These are phyloP conservation scores for Chymomyza caudatula DNA, from an alignment of 2,888 invertebrate genomes.

Conservation along the genomic window DNA sequence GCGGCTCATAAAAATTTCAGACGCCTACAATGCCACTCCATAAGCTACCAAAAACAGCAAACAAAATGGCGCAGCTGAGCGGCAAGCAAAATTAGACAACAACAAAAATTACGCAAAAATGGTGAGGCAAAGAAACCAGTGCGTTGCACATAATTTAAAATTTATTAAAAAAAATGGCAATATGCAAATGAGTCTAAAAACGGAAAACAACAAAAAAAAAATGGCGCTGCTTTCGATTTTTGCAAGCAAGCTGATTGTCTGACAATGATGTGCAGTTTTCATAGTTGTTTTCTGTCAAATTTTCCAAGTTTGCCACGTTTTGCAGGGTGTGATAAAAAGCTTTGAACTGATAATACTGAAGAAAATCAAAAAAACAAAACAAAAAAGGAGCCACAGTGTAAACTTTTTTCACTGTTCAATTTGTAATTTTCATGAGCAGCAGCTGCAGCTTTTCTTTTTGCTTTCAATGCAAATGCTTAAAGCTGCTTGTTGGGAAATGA, in stretches of 20 bases:
- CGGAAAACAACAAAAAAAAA: constrained; percentile 9
- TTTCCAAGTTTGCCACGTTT: constrained; percentile 1
- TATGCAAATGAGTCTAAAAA: background rate
- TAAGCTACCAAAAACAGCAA: background rate
- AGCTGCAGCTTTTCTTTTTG: constrained; percentile 41
- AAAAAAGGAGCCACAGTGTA: background rate
- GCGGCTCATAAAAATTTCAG: constrained; percentile 58
- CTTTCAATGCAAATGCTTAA: constrained; percentile 33
- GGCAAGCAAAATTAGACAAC: constrained; percentile 10
- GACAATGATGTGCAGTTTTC: constrained; percentile 11
- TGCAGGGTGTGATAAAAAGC: background rate
- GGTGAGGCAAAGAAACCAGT: background rate
- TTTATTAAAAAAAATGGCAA: constrained; percentile 45
- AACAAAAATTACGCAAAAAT: constrained; percentile 4
- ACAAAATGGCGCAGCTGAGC: constrained; percentile 16
- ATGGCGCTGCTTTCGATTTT: constrained; percentile 4
- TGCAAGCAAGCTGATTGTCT: constrained; percentile 6
- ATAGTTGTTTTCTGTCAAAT: background rate
- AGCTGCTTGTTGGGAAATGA: background rate
- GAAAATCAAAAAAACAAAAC: background rate
- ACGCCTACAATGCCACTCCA: background rate
- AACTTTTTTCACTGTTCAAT: constrained; percentile 21
- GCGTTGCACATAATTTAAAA: constrained; percentile 45
- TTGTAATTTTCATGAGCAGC: constrained; percentile 48
- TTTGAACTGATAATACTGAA: background rate